Conservation (phyloP, 2,888 invertebrate species). For the Perdita meconis region DNA sequence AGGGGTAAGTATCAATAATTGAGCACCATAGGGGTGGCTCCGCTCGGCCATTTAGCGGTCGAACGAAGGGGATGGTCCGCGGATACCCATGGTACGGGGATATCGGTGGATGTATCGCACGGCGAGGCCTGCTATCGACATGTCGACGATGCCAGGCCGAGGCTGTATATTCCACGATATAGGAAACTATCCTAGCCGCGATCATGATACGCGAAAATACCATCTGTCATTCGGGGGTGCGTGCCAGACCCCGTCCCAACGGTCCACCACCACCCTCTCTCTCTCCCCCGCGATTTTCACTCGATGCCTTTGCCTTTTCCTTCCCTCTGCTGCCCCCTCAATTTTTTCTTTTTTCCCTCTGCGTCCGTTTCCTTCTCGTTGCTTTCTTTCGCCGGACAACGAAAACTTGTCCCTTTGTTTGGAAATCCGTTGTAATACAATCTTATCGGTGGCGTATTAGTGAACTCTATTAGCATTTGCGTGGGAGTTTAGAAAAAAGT, state of each 20-base stretch:
- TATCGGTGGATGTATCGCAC: slow-evolving; percentile 81
- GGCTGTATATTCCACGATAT: slow-evolving; percentile 76
- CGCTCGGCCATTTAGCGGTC: slow-evolving; percentile 82
- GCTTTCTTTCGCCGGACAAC: slow-evolving; percentile 24
- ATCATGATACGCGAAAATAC: slow-evolving; percentile 82
- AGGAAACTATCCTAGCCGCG: slow-evolving; percentile 79
- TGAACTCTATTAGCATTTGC: too few relatives aligned
- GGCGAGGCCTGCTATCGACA: slow-evolving; percentile 83
- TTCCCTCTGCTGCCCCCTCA: neutral
- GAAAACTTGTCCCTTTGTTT: slow-evolving; percentile 23
- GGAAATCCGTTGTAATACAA: neutral
- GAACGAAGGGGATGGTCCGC: slow-evolving; percentile 75
- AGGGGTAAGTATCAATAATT: slow-evolving; percentile 82
- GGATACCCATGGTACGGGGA: slow-evolving; percentile 73
- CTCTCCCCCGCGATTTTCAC: slow-evolving; percentile 46
- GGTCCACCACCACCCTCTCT: slow-evolving; percentile 38
- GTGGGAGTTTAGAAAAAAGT: too few relatives aligned
- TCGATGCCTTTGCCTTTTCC: slow-evolving; percentile 5
- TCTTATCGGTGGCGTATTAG: neutral
- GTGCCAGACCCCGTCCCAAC: slow-evolving; percentile 66
- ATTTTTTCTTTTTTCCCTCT: neutral
- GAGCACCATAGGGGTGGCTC: slow-evolving; percentile 80
- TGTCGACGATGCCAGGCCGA: slow-evolving; percentile 80
- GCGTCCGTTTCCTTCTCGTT: neutral
- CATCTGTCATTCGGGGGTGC: slow-evolving; percentile 81